A percentile compares a stretch with the other conserved stretches of the same genome.
phyloP scores from a whole-genome alignment of 1,140 invertebrate genomes.

The Sinella curviseta region DNA sequence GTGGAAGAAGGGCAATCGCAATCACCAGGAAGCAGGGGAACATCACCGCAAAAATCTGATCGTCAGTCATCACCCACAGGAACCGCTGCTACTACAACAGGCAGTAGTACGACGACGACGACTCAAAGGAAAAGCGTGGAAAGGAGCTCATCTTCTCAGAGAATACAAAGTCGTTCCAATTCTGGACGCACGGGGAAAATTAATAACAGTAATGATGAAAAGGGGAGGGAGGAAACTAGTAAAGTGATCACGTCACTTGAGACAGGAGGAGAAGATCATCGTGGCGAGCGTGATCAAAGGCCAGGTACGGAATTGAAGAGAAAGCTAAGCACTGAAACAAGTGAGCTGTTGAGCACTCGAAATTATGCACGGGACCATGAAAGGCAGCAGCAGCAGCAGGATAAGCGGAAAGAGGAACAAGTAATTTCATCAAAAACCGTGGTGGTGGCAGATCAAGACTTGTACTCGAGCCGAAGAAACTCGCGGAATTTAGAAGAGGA shows the following conservation, averaged over 20 bases:
- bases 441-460: background rate
- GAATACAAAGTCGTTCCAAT: background rate
- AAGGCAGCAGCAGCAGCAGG: background rate
- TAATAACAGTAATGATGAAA: background rate
- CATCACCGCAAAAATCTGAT: background rate
- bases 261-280: background rate
- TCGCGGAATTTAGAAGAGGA: conserved; percentile 6
- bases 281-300: background rate
- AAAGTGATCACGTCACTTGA: background rate
- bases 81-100: too few relatives aligned
- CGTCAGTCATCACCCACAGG: background rate
- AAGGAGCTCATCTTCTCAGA: background rate
- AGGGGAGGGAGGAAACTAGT: background rate
- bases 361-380: conserved; percentile 10
- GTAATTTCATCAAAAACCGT: background rate
- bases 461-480: background rate
- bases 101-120: too few relatives aligned
- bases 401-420: background rate
- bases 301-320: background rate
- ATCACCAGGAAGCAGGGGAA: background rate
- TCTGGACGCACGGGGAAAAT: background rate
- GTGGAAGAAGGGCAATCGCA: too few relatives aligned
- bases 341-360: conserved; percentile 25
- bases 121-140: too few relatives aligned
- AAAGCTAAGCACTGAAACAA: conserved; percentile 16